phyloP scores from a whole-genome alignment of 2,113 vertebrate genomes.

The Pelusios castaneus region DNA sequence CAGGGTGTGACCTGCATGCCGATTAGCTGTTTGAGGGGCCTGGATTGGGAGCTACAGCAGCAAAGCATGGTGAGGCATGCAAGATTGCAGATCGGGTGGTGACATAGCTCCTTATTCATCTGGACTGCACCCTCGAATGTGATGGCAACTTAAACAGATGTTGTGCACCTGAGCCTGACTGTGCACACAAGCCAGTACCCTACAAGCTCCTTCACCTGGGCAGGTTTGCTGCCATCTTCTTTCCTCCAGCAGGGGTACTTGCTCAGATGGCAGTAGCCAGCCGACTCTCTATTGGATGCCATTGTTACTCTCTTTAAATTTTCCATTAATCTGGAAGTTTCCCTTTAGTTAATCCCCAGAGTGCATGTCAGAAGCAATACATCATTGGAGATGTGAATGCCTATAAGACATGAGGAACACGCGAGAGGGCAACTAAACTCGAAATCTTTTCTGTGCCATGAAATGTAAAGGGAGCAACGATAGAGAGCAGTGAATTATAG shows the following conservation, averaged over 20 bases:
- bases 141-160: neutral
- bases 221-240: neutral
- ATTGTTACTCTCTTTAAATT: neutral
- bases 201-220: neutral
- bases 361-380: neutral
- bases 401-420: neutral
- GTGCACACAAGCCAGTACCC: neutral
- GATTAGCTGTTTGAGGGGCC: neutral
- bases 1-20: neutral
- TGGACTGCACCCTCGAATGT: neutral
- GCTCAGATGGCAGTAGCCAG: neutral
- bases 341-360: neutral
- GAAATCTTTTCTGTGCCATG: constrained; percentile 9
- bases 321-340: neutral
- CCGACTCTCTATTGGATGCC: neutral
- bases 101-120: neutral
- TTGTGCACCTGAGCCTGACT: neutral
- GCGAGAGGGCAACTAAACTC: neutral
- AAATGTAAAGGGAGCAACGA: neutral
- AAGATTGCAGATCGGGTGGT: neutral
- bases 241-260: neutral
- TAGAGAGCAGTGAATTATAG: neutral
- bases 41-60: too few relatives aligned
- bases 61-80: neutral
- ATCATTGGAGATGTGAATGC: neutral